Conservation (phyloP, 2,888 invertebrate species). For the Pristionchus entomophagus region DNA sequence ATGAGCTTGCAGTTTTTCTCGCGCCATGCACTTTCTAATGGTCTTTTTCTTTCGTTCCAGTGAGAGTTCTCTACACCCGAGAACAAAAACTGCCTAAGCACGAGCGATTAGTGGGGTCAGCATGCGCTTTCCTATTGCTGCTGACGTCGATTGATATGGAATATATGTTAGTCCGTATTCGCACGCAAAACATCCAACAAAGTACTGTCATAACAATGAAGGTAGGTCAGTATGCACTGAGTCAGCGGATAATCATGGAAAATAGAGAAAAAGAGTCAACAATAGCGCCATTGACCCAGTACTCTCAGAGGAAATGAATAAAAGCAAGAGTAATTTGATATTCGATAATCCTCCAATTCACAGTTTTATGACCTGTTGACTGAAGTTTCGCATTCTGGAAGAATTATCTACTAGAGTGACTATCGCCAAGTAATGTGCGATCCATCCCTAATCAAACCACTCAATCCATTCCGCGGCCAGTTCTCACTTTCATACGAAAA, state of each 20-base stretch:
- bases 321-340: too few species aligned
- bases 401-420: too few species aligned
- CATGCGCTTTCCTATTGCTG: not conserved
- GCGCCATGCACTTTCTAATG: not conserved
- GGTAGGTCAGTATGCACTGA: not conserved
- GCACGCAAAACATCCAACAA: too few species aligned
- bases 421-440: not conserved
- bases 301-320: not conserved
- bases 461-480: not conserved
- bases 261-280: not conserved
- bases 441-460: not conserved
- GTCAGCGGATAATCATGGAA: not conserved
- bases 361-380: too few species aligned
- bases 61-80: not conserved
- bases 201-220: too few species aligned
- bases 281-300: not conserved
- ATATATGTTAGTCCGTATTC: too few species aligned
- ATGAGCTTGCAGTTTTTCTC: not conserved
- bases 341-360: too few species aligned
- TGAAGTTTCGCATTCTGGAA: too few species aligned
- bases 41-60: not conserved
- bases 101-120: not conserved
- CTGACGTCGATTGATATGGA: too few species aligned
- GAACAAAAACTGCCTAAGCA: not conserved
- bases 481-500: conserved; percentile 6